phyloP scores from a whole-genome alignment of 2,113 vertebrate species.

The Microtus montanus region DNA sequence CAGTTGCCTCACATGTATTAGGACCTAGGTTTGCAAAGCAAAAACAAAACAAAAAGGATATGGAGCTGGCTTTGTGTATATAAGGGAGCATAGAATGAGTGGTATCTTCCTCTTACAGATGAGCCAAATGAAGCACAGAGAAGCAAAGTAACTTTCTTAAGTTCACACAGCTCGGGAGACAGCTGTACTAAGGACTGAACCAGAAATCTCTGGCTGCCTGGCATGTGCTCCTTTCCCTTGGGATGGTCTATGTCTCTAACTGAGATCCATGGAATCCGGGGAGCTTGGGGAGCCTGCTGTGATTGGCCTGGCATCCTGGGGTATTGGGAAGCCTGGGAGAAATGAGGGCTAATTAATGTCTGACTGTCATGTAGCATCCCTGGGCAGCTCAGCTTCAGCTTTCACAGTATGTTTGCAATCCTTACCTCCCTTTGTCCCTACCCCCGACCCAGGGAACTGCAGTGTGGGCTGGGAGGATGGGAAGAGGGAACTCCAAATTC shows the following conservation, averaged over 20 bases:
- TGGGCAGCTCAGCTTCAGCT: not conserved
- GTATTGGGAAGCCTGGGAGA: not conserved
- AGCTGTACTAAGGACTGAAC: not conserved
- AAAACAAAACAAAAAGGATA: not conserved
- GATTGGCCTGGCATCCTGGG: not conserved
- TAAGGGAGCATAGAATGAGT: not conserved
- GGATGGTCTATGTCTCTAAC: not conserved
- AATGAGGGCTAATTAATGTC: constrained; percentile 12
- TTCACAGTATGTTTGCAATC: constrained; percentile 39
- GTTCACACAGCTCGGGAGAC: not conserved
- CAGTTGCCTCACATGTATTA: not conserved
- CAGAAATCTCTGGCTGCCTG: not conserved
- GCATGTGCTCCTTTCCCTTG: not conserved
- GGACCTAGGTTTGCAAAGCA: not conserved
- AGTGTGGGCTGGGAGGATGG: not conserved
- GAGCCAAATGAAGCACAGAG: constrained; percentile 5
- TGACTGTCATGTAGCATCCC: not conserved
- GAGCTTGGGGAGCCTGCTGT: not conserved
- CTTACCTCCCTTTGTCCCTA: not conserved
- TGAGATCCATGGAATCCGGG: not conserved
- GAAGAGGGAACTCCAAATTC: not conserved
- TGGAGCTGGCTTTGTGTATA: not conserved
- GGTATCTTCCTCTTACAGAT: not conserved
- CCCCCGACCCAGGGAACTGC: not conserved
- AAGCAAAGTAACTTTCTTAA: constrained; percentile 7